Base-by-base conservation (phyloP, 1,140 invertebrate genomes). In the Brachionus asplanchnoidis region DNA sequence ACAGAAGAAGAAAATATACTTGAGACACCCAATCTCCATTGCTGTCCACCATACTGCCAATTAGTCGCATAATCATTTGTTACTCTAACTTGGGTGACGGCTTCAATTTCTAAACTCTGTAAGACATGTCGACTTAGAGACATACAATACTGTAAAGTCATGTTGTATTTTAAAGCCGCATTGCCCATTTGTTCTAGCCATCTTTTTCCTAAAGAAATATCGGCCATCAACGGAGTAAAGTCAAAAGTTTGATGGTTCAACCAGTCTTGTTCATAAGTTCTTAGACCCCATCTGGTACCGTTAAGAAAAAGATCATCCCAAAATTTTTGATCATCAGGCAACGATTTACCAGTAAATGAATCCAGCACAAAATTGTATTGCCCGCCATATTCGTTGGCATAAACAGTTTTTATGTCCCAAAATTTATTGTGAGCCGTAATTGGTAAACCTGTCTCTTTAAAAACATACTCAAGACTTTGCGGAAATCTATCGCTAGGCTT, bases 11-110 rank as follows among this genome's bases (percentile, higher is more conserved):
- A 87, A 70, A 88, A 87, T 20, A 89, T 87, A 28, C 87, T 88
- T 9, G 87, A 86, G 9, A 88, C 85, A 0, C 88, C 88, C 36
- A 89, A 88, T 17, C 86, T 86, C 88, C 88, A 89, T 70, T 89
- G 87, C 14, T 82, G 26, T 5, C 79, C 79, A 23, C 68, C 46
- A 66, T 75, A 56, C 36, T 84, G 17, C 17, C 60, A 66, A 84
- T 73, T 53, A 28, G 68, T 75, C 14, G 84, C 84, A 78, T 84
- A 84, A 66, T 84, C 84, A 20, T 73, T 77, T 23, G 84, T 68
- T 12, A 84, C 84, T 75, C 44, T 75, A n/a, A 85, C 78, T 84
- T 86, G 86, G 23, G 86, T 86, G 12, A 86, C 86, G 5, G 65
- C 60, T 11, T 86, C 84, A 36, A 85, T 85, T 82, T 85, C 85